phyloP scores from a whole-genome alignment of 2,888 invertebrate genomes.

The Sabellastarte sp. region DNA sequence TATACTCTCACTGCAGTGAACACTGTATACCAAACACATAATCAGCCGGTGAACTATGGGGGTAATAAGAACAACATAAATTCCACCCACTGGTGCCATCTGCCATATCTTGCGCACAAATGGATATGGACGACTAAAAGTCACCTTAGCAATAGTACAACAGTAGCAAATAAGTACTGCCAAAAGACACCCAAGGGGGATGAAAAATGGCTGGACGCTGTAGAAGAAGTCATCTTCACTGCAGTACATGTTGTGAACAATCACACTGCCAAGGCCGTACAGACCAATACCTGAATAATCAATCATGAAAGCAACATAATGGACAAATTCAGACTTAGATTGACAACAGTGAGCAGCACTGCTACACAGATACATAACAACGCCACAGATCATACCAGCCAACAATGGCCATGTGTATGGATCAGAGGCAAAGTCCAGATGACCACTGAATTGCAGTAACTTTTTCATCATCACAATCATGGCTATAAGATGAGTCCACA shows the following conservation, averaged over 20 bases:
- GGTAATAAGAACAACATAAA: conserved; percentile 52
- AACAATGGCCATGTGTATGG: conserved; percentile 53
- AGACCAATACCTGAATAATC: conserved; percentile 58
- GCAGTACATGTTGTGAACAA: conserved; percentile 54
- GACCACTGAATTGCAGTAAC: conserved; percentile 33
- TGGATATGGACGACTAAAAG: conserved; percentile 53
- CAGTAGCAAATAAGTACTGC: conserved; percentile 44
- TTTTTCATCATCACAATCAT: conserved; percentile 31
- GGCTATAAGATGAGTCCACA: conserved; percentile 55
- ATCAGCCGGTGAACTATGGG: conserved; percentile 48
- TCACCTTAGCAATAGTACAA: conserved; percentile 49
- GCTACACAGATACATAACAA: conserved; percentile 48
- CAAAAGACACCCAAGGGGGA: conserved; percentile 46
- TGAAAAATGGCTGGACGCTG: conserved; percentile 35
- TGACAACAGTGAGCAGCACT: conserved; percentile 52
- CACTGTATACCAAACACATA: conserved; percentile 29
- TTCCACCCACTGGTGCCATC: conserved; percentile 45
- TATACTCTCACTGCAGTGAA: conserved; percentile 43
- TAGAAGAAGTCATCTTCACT: conserved; percentile 41
- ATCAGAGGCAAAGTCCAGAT: conserved; percentile 46
- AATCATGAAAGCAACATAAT: conserved; percentile 56
- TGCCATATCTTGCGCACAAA: conserved; percentile 54
- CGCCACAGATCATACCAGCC: conserved; percentile 43
- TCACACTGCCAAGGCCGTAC: conserved; percentile 56
- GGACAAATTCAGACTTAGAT: conserved; percentile 51